Conservation (phyloP, 1,140 invertebrate species). For the Leptoteleia sp. region DNA sequence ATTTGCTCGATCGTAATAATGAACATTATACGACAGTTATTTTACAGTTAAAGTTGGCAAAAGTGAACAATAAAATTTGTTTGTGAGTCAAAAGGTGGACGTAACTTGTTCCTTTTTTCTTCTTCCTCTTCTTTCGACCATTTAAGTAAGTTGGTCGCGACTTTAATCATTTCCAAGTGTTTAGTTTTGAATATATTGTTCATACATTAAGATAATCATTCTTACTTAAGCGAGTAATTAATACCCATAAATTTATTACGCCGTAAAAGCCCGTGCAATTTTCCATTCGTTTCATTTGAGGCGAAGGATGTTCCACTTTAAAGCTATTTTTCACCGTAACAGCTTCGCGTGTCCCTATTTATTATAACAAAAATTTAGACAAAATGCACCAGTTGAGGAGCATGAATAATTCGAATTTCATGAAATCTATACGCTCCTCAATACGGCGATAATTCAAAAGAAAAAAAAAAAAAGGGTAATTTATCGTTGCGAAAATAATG, state of each 20-base stretch:
- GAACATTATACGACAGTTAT: too few relatives aligned
- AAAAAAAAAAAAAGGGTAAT: too few relatives aligned
- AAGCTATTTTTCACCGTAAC: conserved; percentile 54
- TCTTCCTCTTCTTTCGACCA: too few relatives aligned
- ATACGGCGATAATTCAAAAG: conserved; percentile 47
- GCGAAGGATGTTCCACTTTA: conserved; percentile 43
- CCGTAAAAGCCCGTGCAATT: conserved; percentile 42
- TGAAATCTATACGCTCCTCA: conserved; percentile 47
- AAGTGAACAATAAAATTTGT: too few relatives aligned
- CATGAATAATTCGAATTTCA: conserved; percentile 55
- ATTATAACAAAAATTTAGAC: conserved; percentile 44
- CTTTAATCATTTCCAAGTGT: conserved; percentile 5
- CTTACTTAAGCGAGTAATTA: conserved; percentile 50
- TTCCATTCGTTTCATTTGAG: conserved; percentile 47
- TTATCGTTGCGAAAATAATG: conserved; percentile 43
- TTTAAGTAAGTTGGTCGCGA: background rate
- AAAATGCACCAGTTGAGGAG: conserved; percentile 33
- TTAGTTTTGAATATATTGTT: conserved; percentile 13
- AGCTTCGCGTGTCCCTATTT: conserved; percentile 48
- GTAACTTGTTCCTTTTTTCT: too few relatives aligned
- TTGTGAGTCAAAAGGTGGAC: too few relatives aligned
- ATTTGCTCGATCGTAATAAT: too few relatives aligned
- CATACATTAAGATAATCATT: conserved; percentile 38
- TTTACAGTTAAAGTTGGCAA: too few relatives aligned
- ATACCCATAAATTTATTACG: conserved; percentile 44